These are phyloP conservation scores for Siphlonurus alternatus DNA, from an alignment of 2,888 invertebrate species.

Conservation along the genomic window DNA sequence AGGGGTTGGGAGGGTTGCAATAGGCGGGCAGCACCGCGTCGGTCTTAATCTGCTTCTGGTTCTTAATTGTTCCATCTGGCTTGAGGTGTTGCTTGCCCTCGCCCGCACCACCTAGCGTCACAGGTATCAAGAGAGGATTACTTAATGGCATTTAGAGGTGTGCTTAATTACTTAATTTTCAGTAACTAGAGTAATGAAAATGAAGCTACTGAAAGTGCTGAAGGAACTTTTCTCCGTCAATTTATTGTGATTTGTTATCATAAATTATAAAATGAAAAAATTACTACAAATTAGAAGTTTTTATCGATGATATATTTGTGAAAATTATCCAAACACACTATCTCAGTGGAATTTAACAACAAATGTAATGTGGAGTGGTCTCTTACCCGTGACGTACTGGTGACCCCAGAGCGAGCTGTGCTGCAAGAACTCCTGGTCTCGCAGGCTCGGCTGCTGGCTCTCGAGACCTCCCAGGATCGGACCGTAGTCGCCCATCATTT, in stretches of 20 bases:
- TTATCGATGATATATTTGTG: too few species aligned
- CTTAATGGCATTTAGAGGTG: background rate
- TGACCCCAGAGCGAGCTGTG: slow-evolving; percentile 54
- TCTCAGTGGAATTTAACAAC: too few species aligned
- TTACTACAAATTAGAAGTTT: too few species aligned
- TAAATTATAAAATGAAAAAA: too few species aligned
- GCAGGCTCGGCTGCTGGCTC: slow-evolving; percentile 43
- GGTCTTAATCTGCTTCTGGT: slow-evolving; percentile 63
- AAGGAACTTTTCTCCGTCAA: too few species aligned
- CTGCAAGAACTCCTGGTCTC: slow-evolving; percentile 76
- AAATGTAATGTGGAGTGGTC: too few species aligned
- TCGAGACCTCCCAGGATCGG: background rate
- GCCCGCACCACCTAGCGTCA: slow-evolving; percentile 57
- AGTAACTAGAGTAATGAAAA: background rate
- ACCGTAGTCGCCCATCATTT: slow-evolving; percentile 2
- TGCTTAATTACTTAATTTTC: background rate
- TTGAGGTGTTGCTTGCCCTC: slow-evolving; percentile 52
- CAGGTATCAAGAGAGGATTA: slow-evolving; percentile 7
- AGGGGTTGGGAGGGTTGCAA: slow-evolving; percentile 98
- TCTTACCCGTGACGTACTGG: slow-evolving; percentile 46
- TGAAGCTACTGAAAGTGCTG: background rate
- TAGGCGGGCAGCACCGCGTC: slow-evolving; percentile 91
- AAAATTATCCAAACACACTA: too few species aligned
- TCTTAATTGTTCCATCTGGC: slow-evolving; percentile 37
- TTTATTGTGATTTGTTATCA: too few species aligned